Conservation (phyloP, 2,888 invertebrate species). For the Minunthozetes semirufus region DNA sequence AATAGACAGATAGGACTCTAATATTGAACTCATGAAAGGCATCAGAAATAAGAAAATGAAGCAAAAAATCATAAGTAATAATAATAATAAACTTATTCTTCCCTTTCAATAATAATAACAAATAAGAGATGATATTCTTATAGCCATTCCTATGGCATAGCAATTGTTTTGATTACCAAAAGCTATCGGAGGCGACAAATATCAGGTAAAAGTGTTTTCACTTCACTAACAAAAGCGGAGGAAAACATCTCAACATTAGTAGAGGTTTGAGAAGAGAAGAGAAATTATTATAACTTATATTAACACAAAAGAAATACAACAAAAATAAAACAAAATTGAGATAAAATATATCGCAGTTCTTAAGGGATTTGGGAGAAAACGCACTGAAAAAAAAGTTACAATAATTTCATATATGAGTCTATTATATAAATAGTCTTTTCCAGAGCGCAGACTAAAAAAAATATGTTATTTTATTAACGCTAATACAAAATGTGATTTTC, state of each 20-base stretch:
- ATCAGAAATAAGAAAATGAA: neutral
- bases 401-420: too few species aligned
- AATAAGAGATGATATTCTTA: neutral
- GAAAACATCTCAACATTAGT: neutral
- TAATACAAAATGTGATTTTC: too few species aligned
- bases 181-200: neutral
- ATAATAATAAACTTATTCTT: neutral
- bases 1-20: neutral
- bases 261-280: neutral
- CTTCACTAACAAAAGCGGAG: neutral
- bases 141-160: neutral
- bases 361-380: neutral
- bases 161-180: slow-evolving; percentile 2
- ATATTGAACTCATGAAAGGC: neutral
- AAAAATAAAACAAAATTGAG: neutral
- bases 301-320: neutral
- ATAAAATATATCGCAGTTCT: slow-evolving; percentile 15
- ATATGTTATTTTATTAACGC: too few species aligned
- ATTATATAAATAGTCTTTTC: too few species aligned
- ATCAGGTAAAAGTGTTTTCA: neutral
- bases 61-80: neutral
- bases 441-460: too few species aligned
- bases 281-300: neutral
- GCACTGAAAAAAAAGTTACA: neutral
- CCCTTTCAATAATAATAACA: neutral